phyloP scores from a whole-genome alignment of 2,113 vertebrate species.

The Zapus hudsonius region DNA sequence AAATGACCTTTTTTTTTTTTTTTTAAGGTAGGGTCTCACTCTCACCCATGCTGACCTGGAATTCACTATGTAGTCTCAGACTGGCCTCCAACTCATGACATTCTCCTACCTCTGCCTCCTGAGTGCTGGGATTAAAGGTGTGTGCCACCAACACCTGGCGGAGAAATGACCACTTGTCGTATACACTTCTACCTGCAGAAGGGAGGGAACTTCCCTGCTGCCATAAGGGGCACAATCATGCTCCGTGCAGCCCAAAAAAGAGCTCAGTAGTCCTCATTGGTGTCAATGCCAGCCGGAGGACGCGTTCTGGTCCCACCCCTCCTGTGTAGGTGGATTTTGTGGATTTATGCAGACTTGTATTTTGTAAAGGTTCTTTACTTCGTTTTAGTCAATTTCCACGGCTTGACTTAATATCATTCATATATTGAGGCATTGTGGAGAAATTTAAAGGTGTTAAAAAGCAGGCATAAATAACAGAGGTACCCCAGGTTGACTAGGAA shows the following conservation, averaged over 20 bases:
- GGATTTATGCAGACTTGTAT: neutral
- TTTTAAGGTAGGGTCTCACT: no score
- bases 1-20: no score
- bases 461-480: neutral
- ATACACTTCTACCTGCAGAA: neutral
- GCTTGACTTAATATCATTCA: slow-evolving; percentile 6
- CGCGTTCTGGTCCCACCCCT: neutral
- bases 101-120: no score
- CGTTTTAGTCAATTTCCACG: neutral
- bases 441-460: slow-evolving; percentile 21
- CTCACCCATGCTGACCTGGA: no score
- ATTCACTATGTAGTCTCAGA: no score
- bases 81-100: no score
- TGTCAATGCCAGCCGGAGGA: neutral
- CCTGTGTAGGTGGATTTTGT: neutral
- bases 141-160: no score
- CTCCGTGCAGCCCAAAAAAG: neutral
- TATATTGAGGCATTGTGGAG: neutral
- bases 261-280: neutral
- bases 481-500: neutral
- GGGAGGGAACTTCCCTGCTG: neutral
- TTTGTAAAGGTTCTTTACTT: slow-evolving; percentile 13
- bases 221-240: neutral
- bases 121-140: no score
- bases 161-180: neutral